phyloP scores from a whole-genome alignment of 1,140 invertebrate genomes.

The Ditylenchus dipsaci region DNA sequence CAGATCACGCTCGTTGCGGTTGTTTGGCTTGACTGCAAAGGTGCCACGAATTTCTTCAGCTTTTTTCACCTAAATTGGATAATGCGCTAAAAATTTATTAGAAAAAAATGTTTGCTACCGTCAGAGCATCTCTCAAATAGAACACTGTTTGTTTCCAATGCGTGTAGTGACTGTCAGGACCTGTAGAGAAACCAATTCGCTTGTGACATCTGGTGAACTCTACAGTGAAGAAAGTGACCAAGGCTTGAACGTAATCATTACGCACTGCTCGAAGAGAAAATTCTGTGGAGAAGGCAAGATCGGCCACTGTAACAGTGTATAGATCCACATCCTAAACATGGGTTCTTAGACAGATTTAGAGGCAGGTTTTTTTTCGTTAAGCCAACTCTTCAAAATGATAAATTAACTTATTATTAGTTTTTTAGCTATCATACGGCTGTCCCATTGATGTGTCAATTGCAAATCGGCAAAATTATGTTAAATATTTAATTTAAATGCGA shows the following conservation, averaged over 20 bases:
- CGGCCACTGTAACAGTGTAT: conserved; percentile 90
- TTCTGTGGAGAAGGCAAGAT: conserved; percentile 82
- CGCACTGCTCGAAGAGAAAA: conserved; percentile 79
- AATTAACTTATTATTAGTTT: no score
- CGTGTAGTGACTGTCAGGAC: conserved; percentile 89
- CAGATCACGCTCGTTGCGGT: conserved; percentile 83
- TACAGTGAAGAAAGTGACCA: conserved; percentile 97
- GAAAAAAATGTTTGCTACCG: neutral
- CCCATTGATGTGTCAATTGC: no score
- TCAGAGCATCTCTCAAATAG: conserved; percentile 85
- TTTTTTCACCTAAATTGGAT: conserved; percentile 37
- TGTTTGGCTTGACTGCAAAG: conserved; percentile 89
- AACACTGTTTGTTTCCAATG: conserved; percentile 80
- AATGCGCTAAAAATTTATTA: neutral
- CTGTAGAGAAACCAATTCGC: conserved; percentile 92
- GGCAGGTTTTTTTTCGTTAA: no score
- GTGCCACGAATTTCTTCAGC: conserved; percentile 79
- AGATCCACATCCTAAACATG: conserved; percentile 87
- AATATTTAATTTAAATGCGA: no score
- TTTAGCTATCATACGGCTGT: no score
- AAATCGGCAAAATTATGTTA: no score
- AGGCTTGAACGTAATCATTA: conserved; percentile 94
- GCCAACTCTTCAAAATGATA: no score
- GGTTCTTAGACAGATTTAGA: no score
- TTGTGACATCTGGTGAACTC: conserved; percentile 99